Evolutionary conservation across 2,888 invertebrate species (phyloP).

Genomic region (Gymnocheta viridis): DNA sequence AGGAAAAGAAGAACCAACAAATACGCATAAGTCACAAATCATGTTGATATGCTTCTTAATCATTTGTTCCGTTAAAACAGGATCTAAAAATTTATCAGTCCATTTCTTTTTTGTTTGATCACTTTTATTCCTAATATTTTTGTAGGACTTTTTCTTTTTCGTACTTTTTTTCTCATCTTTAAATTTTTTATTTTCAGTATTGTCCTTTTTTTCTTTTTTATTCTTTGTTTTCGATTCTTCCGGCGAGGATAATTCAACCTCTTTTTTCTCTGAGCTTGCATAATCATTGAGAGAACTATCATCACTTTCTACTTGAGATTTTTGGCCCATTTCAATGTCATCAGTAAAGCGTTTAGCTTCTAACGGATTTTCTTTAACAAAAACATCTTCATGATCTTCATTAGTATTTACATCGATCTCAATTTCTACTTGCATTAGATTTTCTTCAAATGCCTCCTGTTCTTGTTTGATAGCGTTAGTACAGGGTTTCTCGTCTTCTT

Average conservation of each 20-base stretch:
- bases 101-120: constrained; percentile 45
- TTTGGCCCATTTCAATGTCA: constrained; percentile 3
- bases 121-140: not conserved
- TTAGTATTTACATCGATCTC: constrained; percentile 73
- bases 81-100: constrained; percentile 73
- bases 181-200: not conserved
- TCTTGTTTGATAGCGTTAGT: constrained; percentile 28
- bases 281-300: constrained; percentile 17
- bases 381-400: constrained; percentile 68
- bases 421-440: constrained; percentile 57
- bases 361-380: constrained; percentile 39
- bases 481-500: constrained; percentile 20
- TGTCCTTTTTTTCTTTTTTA: not conserved
- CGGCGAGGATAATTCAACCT: not conserved
- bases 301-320: constrained; percentile 10
- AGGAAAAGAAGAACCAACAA: constrained; percentile 76
- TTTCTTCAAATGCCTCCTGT: constrained; percentile 20
- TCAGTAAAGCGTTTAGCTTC: constrained; percentile 23
- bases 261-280: constrained; percentile 5
- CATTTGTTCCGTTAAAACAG: constrained; percentile 74
- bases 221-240: not conserved
- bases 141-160: constrained; percentile 18
- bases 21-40: constrained; percentile 79
- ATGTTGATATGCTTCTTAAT: constrained; percentile 79
- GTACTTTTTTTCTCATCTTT: not conserved